Conservation (phyloP, 1,140 invertebrate species). For the Carcinoscorpius rotundicauda region DNA sequence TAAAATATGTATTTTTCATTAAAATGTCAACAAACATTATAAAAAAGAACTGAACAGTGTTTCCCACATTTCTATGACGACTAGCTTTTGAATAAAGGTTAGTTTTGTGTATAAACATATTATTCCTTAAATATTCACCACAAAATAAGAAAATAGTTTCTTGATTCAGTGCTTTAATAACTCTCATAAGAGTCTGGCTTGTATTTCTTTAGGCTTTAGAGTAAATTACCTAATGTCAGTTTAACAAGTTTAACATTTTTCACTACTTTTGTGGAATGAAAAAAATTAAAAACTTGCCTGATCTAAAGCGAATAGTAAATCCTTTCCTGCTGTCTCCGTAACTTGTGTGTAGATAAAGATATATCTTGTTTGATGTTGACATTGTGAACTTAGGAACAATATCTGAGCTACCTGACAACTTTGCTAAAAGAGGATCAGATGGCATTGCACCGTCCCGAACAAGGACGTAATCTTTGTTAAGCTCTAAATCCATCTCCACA, state of each 20-base stretch:
- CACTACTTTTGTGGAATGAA: not conserved
- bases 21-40: no score
- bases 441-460: conserved; percentile 79
- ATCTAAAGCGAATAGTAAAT: conserved; percentile 79
- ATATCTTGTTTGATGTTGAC: conserved; percentile 76
- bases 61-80: not conserved
- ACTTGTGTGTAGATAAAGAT: conserved; percentile 76
- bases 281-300: conserved; percentile 39
- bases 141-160: not conserved
- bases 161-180: not conserved
- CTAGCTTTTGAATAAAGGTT: not conserved
- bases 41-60: no score
- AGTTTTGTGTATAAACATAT: not conserved
- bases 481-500: conserved; percentile 77
- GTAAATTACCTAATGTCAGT: not conserved
- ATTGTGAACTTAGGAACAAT: conserved; percentile 74
- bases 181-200: not conserved
- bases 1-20: not conserved
- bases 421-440: conserved; percentile 64
- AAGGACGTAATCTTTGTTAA: conserved; percentile 70
- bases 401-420: conserved; percentile 51
- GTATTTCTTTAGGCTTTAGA: not conserved
- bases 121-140: not conserved
- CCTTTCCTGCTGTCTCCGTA: conserved; percentile 76
- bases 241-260: not conserved